Percentiles rank a stretch among this genome's conserved stretches.
phyloP scores from a whole-genome alignment of 2,113 vertebrate species.

The Lepidiolamprologus cunningtoni region DNA sequence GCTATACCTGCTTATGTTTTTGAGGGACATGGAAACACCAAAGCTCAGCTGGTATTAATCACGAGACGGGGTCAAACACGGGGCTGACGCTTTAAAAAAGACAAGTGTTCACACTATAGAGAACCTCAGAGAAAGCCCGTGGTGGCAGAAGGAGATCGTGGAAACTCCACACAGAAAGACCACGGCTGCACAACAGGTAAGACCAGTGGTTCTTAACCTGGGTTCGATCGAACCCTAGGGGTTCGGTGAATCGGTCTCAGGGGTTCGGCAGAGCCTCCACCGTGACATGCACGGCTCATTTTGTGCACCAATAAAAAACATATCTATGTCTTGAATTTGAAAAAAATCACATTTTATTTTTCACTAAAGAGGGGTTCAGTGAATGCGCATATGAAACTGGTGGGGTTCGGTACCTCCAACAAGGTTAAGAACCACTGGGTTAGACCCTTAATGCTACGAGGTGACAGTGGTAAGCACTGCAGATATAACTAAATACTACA shows the following conservation, averaged over 20 bases:
- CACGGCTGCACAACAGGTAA: rapidly evolving
- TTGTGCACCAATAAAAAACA: no score
- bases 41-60: rapidly evolving
- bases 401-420: no score
- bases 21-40: background rate
- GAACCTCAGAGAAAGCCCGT: background rate
- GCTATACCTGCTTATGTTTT: background rate
- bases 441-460: background rate
- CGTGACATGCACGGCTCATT: no score
- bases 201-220: no score
- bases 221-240: no score
- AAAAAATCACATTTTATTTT: no score
- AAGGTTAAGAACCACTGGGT: no score
- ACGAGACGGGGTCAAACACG: background rate
- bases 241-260: no score
- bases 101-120: background rate
- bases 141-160: background rate
- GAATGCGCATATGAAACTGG: no score
- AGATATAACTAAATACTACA: background rate
- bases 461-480: background rate
- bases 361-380: no score
- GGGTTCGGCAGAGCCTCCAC: no score
- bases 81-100: background rate
- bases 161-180: background rate
- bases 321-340: no score